phyloP scores from a whole-genome alignment of 2,888 invertebrate species.

The Zonitis immaculata region DNA sequence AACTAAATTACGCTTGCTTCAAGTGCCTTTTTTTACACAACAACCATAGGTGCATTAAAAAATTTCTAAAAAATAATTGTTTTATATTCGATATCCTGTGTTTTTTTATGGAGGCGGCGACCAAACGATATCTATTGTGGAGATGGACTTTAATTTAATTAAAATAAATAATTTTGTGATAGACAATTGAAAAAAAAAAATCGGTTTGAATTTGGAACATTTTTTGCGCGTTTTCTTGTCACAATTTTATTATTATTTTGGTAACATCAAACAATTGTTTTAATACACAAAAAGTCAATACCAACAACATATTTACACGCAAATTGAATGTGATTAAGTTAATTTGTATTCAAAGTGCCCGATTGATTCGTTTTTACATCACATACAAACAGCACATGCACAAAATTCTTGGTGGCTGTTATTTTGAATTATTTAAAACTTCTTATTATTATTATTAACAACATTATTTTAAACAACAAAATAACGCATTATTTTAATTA shows the following conservation, averaged over 20 bases:
- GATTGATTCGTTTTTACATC: conserved; percentile 4
- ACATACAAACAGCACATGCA: conserved; percentile 1
- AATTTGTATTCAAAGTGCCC: conserved; percentile 33
- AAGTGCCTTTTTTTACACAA: conserved; percentile 14
- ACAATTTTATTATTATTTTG: background rate
- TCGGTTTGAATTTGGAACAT: conserved; percentile 1
- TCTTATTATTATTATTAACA: too few species aligned
- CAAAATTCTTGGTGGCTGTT: conserved; percentile 1
- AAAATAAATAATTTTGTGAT: too few species aligned
- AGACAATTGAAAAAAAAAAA: too few species aligned
- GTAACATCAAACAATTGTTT: background rate
- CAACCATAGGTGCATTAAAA: too few species aligned
- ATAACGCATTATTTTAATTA: too few species aligned
- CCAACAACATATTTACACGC: conserved; percentile 33
- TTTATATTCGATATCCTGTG: too few species aligned
- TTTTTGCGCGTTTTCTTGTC: background rate
- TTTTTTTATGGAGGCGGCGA: too few species aligned
- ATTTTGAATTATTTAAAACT: background rate
- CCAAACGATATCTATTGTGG: too few species aligned
- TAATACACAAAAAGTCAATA: conserved; percentile 34
- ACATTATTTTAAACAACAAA: too few species aligned
- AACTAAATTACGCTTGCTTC: conserved; percentile 10
- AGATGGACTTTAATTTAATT: too few species aligned
- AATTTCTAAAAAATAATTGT: too few species aligned
- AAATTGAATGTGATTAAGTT: conserved; percentile 35